phyloP scores from a whole-genome alignment of 2,888 invertebrate species.

The Clusia tigrina region DNA sequence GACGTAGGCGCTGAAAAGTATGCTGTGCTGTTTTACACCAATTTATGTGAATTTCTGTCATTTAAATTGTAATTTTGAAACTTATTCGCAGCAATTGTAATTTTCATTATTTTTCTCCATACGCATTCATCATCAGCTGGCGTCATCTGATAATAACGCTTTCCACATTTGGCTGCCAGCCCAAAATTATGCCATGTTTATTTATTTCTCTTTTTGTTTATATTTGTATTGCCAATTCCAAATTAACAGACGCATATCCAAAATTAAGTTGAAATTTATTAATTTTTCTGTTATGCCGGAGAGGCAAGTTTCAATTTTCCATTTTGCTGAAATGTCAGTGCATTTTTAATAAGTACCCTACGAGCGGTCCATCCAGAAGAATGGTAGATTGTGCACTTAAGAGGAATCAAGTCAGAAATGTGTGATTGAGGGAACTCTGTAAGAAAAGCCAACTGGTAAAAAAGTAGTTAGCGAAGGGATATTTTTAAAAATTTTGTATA shows the following conservation, averaged over 20 bases:
- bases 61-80: background rate
- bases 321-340: background rate
- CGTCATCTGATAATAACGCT: no score
- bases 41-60: background rate
- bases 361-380: no score
- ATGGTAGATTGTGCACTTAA: no score
- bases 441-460: no score
- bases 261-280: slow-evolving; percentile 1
- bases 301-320: background rate
- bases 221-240: background rate
- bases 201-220: background rate
- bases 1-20: background rate
- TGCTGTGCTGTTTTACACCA: background rate
- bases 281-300: background rate
- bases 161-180: no score
- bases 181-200: background rate
- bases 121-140: no score
- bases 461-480: no score
- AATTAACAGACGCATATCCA: slow-evolving; percentile 1
- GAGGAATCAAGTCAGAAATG: no score
- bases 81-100: background rate
- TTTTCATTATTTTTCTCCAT: no score
- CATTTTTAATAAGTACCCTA: background rate
- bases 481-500: no score
- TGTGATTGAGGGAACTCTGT: no score